A percentile compares a stretch with the other conserved stretches of the same genome.
phyloP scores from a whole-genome alignment of 1,140 invertebrate genomes.

The Hestina assimilis region DNA sequence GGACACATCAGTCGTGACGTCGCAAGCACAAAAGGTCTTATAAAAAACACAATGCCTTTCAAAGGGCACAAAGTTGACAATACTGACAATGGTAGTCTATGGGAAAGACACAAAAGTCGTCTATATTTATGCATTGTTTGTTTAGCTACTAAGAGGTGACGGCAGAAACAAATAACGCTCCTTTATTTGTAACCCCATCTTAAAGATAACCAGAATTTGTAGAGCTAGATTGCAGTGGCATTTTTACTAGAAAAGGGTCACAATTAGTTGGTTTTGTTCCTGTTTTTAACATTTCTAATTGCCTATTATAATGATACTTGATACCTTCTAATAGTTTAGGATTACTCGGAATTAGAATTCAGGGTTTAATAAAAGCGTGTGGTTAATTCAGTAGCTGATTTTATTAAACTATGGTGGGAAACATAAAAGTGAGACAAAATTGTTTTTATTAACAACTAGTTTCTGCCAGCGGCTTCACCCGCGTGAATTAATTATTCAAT shows the following conservation, averaged over 20 bases:
- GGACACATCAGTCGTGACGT: slow-evolving; percentile 37
- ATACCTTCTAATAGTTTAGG: slow-evolving; percentile 36
- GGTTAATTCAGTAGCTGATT: no score
- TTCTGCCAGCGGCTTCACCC: no score
- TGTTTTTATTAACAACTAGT: no score
- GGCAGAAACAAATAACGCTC: slow-evolving; percentile 67
- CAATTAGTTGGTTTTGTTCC: slow-evolving; percentile 25
- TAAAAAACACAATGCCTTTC: slow-evolving; percentile 54
- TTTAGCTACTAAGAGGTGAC: slow-evolving; percentile 67
- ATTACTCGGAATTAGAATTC: slow-evolving; percentile 14
- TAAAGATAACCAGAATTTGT: slow-evolving; percentile 31
- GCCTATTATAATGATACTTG: slow-evolving; percentile 75
- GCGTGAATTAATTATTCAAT: no score
- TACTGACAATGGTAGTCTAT: slow-evolving; percentile 60
- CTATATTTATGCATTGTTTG: slow-evolving; percentile 73
- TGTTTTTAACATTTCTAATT: slow-evolving; percentile 67
- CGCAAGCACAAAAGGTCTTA: slow-evolving; percentile 30
- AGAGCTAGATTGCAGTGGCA: slow-evolving; percentile 16
- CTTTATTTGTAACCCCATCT: slow-evolving; percentile 58
- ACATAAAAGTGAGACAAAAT: no score
- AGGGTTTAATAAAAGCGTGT: no score
- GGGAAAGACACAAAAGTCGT: slow-evolving; percentile 65
- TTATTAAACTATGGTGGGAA: no score
- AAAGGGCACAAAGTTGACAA: slow-evolving; percentile 68
- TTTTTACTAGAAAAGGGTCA: slow-evolving; percentile 22